Base-by-base conservation (phyloP, 2,888 invertebrate species). In the Amiota minor region DNA sequence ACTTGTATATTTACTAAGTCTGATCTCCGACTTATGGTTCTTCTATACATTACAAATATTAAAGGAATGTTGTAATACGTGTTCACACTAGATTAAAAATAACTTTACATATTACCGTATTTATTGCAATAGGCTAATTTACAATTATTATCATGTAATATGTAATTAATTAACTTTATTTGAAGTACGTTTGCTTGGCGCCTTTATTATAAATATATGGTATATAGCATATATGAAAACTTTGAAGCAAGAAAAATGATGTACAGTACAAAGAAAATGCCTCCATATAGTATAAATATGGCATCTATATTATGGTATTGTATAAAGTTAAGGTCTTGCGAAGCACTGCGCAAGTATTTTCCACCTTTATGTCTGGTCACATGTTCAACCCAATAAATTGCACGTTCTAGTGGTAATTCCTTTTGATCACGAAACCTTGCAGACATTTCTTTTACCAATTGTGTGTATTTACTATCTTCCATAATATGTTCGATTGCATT, bases 301-400 rank as follows among this genome's bases (percentile, higher is more conserved):
- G 78, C 77, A 77, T 85, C 85, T 1, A 85, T 50, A 72, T 77
- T 81, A 59, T 83, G 79, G 70, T 81, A 82, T 62, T 79, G 72
- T 1, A 82, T 73, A 62, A 79, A 80, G 45, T 55, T 76, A n/a
- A 85, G 72, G 10, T 82, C 77, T 23, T 79, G 78, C 12, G 76
- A 78, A 10, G 80, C 79, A 9, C 79, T 80, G 55, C 75, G 77
- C 20, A 85, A 71, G 72, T 84, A 83, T 0, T 74, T 73, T 18
- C 83, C 85, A 35, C 84, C 85, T 65, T 83, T 80, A 68, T 84
- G 81, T 9, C 80, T 65, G 0, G 74, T 77, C 3, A 83, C 76
- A 74, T 83, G 81, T 74, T 83, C 83, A 1, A 82, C 76, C 85
- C 85, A 85, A 62, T 82, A 83, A 9, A 80, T 73, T 0, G 81